Evolutionary conservation across 2,888 invertebrate species (phyloP), one percentile per base, ranked within the genome.

Genomic region (Acanthoscelides obtectus): DNA sequence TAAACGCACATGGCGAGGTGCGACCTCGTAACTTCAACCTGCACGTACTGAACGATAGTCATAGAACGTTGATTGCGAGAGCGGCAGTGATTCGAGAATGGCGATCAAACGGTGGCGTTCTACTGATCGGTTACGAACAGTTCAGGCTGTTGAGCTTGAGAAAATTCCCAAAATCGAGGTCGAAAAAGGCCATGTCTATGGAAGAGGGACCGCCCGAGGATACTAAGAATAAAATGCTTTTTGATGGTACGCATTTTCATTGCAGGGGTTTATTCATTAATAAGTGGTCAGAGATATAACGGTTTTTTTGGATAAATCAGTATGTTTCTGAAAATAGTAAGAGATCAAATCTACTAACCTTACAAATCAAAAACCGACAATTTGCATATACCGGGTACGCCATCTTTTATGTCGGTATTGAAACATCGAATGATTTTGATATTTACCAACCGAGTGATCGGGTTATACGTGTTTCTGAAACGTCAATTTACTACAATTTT

Each of bases 41-140:
- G 4, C 95, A 93, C 82, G 93, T 98, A 17, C 87, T 99, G 67
- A 98, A 98, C 81, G 99, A 99, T 83, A 93, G 94, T 75, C 95
- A 96, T 81, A 99, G 98, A 86, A 96, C 96, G 0, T 89, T 97
- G 80, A 90, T 91, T 67, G 94, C 97, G 73, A 88, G 98, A 69
- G 93, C 96, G 2, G 93, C 93, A 88, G 95, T 98, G 72, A 92
- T 94, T 64, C 89, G 90, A 81, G 93, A 94, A 71, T 99, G 99
- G 99, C 89, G 90, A 64, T 89, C 90, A 64, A 89, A 90, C 8
- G 98, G 98, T 4, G 99, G 99, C 0, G 98, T 99, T 0, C 87
- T 99, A 64, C 88, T 99, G 79, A 96, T 99, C 83, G 99, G 99
- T 0, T 99, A 99, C 84, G 99, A 99, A 86, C 89, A 99, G 83